Base-by-base conservation (phyloP, 1,140 invertebrate species). In the Oedothorax gibbosus region DNA sequence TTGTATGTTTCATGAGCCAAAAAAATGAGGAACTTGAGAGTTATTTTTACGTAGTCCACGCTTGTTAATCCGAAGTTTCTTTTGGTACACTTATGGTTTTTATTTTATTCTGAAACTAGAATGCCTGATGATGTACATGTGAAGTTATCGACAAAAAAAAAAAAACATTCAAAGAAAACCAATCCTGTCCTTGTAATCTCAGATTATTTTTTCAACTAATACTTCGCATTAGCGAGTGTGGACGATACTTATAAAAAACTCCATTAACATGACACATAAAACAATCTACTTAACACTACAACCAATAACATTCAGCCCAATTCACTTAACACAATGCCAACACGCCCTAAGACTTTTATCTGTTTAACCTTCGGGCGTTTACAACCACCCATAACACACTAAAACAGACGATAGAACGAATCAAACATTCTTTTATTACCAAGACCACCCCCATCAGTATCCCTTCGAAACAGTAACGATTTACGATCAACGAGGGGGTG, bases 351-450 rank as follows among this genome's bases (percentile, higher is more conserved):
- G 11, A 35, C n/a, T 75, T 60, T 75, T 75, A 75, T 75, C 53
- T 57, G n/a, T 75, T 57, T 75, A 57, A 75, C 72, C 72, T 75
- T 75, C 53, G 72, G 72, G 69, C 69, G 69, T 71, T 35, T 35
- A 35, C 35, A 71, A 71, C 72, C 49, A 20, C 49, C 51, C 21
- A 35, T 53, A 35, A 71, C 50, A 71, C 15, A 53, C 20, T 66
- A 66, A 66, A 66, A 35, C 20, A 18, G 64, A 66, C 64, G 64
- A 71, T 21, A 75, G 35, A 68, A 68, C 1, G 54, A 77, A 64
- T 62, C 75, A 77, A 77, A 77, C 15, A 15, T 15, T 9, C 20
- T 77, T 77, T 77, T 64, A 64, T 77, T 65, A 64, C 21, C 62
- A 21, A 53, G 15, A 50, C n/a, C 12, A 11, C 20, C 56, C 64